Evolutionary conservation across 2,888 invertebrate species (phyloP).

Genomic region (Pemphredon lugubris): DNA sequence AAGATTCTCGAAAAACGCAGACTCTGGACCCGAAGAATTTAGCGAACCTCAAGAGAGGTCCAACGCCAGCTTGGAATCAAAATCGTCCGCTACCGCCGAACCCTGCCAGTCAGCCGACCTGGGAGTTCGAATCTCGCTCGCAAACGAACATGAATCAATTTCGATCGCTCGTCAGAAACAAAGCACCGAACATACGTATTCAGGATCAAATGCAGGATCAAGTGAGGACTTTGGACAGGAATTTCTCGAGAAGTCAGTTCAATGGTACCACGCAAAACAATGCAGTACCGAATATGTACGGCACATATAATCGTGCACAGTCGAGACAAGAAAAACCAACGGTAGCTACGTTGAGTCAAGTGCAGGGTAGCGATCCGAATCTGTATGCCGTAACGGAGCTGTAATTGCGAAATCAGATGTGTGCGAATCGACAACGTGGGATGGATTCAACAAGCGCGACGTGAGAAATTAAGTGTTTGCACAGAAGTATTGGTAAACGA

Average conservation of each 20-base stretch:
- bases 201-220: constrained; percentile 78
- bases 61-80: constrained; percentile 78
- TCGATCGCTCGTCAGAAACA: constrained; percentile 81
- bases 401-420: constrained; percentile 35
- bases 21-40: constrained; percentile 79
- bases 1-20: constrained; percentile 79
- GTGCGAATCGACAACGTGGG: neutral
- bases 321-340: constrained; percentile 76
- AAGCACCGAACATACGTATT: constrained; percentile 76
- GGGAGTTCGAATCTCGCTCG: constrained; percentile 78
- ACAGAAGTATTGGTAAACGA: too few relatives aligned
- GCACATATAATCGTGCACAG: constrained; percentile 78
- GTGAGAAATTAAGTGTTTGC: too few relatives aligned
- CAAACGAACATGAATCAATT: constrained; percentile 82
- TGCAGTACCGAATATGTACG: constrained; percentile 80
- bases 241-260: constrained; percentile 77
- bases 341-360: constrained; percentile 77
- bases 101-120: constrained; percentile 65
- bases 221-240: constrained; percentile 78
- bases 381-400: constrained; percentile 89
- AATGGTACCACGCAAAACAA: constrained; percentile 71
- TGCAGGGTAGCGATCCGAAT: constrained; percentile 81
- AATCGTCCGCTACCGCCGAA: constrained; percentile 75
- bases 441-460: too few relatives aligned
- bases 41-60: constrained; percentile 77